phyloP scores from a whole-genome alignment of 2,113 vertebrate species.

The Salminus brasiliensis region DNA sequence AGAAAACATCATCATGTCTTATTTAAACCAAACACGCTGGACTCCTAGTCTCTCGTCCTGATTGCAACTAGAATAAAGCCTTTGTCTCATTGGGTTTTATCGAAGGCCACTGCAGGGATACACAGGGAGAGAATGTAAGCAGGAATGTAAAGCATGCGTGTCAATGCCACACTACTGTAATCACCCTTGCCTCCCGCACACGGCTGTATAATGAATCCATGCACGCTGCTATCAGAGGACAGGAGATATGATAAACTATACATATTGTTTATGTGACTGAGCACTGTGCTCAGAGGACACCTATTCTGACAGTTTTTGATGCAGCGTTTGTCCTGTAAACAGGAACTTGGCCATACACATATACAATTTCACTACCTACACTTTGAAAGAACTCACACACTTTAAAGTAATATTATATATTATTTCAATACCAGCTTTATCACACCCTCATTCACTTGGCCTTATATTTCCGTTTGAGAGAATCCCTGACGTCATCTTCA shows the following conservation, averaged over 20 bases:
- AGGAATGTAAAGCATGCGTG: constrained; percentile 76
- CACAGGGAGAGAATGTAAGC: constrained; percentile 60
- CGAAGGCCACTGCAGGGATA: constrained; percentile 63
- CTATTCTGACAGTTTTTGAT: not conserved
- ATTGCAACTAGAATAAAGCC: constrained; percentile 32
- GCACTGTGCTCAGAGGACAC: too few relatives aligned
- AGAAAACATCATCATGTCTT: constrained; percentile 10
- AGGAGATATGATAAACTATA: not conserved
- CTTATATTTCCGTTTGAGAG: too few relatives aligned
- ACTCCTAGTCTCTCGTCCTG: constrained; percentile 15
- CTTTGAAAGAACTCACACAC: too few relatives aligned
- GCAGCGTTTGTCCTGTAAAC: not conserved
- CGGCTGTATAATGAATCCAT: constrained; percentile 18
- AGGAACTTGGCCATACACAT: not conserved
- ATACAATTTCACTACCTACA: too few relatives aligned
- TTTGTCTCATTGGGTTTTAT: constrained; percentile 62
- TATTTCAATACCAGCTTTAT: too few relatives aligned
- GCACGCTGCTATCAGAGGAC: constrained; percentile 9
- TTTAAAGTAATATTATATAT: too few relatives aligned
- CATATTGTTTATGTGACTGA: not conserved
- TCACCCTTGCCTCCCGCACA: constrained; percentile 64
- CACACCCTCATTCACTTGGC: too few relatives aligned
- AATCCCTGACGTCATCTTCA: too few relatives aligned
- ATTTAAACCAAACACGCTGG: constrained; percentile 14
- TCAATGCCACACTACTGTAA: constrained; percentile 76